phyloP scores from a whole-genome alignment of 1,140 invertebrate genomes.

The Lanistes nyassanus region DNA sequence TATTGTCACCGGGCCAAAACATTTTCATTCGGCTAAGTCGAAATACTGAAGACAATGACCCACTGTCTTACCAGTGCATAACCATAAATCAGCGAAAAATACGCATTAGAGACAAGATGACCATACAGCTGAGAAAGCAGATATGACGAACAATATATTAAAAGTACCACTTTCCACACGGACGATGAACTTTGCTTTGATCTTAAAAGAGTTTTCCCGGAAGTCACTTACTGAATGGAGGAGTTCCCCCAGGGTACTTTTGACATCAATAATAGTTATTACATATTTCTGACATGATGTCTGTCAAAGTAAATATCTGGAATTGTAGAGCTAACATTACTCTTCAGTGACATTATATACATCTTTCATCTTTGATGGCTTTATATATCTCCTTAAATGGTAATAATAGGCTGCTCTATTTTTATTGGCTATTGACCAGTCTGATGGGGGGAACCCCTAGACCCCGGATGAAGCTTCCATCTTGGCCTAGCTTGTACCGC shows the following conservation, averaged over 20 bases:
- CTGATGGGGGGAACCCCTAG: too few relatives aligned
- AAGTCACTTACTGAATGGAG: constrained; percentile 44
- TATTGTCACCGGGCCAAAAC: constrained; percentile 16
- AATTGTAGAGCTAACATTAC: background rate
- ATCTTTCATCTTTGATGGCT: background rate
- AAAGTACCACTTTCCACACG: too few relatives aligned
- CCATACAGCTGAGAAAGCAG: too few relatives aligned
- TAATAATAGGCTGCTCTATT: constrained; percentile 34
- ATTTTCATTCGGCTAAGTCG: constrained; percentile 32
- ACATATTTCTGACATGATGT: background rate
- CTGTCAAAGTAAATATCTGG: background rate
- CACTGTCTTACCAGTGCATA: too few relatives aligned
- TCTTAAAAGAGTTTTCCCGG: constrained; percentile 23
- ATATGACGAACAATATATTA: too few relatives aligned
- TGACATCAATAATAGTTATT: background rate
- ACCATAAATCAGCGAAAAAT: too few relatives aligned
- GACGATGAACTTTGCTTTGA: too few relatives aligned
- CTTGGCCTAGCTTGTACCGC: too few relatives aligned
- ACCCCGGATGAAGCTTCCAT: too few relatives aligned
- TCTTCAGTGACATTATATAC: background rate
- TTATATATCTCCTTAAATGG: constrained; percentile 39
- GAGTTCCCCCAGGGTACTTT: constrained; percentile 5
- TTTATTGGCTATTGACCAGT: constrained; percentile 37
- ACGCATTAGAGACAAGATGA: too few relatives aligned
- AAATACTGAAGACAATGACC: too few relatives aligned